Percentiles rank a stretch among this genome's conserved stretches.
Conservation (phyloP, 2,797 vertebrate genomes). For the Selene dorsalis region DNA sequence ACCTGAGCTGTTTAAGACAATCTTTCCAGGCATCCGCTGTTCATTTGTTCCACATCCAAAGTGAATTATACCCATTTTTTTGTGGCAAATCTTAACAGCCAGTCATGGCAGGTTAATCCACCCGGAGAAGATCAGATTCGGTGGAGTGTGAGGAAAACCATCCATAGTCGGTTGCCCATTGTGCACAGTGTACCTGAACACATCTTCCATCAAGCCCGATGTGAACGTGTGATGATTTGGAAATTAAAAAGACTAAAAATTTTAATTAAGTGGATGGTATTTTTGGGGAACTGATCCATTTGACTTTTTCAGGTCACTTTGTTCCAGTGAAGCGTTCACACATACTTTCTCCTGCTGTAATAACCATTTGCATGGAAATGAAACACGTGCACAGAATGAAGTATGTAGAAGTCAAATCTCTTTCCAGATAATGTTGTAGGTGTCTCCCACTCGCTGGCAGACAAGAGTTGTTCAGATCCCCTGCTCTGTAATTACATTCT, state of each 20-base stretch:
- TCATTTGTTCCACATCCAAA: slow-evolving; percentile 20
- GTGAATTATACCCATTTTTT: neutral
- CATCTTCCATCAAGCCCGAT: neutral
- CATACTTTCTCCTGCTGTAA: neutral
- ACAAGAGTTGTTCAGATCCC: neutral
- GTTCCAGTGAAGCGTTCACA: neutral
- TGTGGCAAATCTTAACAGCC: neutral
- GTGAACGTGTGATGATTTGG: neutral
- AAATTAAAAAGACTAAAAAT: slow-evolving; percentile 20
- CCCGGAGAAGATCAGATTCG: slow-evolving; percentile 5
- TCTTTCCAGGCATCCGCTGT: slow-evolving; percentile 1
- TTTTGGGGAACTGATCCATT: slow-evolving; percentile 10
- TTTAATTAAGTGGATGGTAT: neutral
- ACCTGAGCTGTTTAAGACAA: slow-evolving; percentile 1
- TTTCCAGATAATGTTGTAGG: neutral
- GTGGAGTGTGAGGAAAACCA: neutral
- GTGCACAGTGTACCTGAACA: neutral
- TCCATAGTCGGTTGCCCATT: neutral
- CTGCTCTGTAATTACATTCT: neutral
- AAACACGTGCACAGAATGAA: neutral
- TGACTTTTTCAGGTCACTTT: neutral
- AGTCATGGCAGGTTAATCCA: slow-evolving; percentile 29
- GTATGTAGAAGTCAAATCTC: neutral
- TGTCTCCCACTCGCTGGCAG: neutral
- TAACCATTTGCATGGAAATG: neutral